phyloP scores from a whole-genome alignment of 2,797 vertebrate species.

The Oreonectes daqikongensis region DNA sequence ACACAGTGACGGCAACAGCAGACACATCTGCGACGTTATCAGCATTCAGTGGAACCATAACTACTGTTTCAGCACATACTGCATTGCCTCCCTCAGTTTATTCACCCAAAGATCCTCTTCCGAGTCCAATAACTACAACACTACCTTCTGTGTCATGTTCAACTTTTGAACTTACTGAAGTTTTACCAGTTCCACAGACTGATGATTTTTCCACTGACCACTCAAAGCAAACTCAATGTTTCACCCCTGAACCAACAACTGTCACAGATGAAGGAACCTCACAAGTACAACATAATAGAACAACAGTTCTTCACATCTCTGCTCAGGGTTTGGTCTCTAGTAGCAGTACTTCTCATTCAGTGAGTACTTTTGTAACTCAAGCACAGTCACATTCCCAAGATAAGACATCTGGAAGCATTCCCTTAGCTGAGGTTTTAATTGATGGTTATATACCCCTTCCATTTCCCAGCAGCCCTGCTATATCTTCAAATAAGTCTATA shows the following conservation, averaged over 20 bases:
- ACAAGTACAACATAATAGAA: background rate
- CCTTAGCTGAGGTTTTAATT: conserved; percentile 13
- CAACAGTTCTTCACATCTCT: background rate
- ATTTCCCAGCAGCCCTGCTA: background rate
- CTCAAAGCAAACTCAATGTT: background rate
- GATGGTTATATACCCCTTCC: background rate
- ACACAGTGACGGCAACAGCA: conserved; percentile 22
- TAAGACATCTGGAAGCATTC: background rate
- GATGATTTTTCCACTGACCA: background rate
- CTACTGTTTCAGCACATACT: conserved; percentile 8
- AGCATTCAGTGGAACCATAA: conserved; percentile 59
- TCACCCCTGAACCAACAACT: background rate
- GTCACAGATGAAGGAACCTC: background rate
- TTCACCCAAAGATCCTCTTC: background rate
- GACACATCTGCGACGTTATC: conserved; percentile 66
- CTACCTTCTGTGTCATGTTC: conserved; percentile 1
- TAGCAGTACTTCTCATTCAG: conserved; percentile 19
- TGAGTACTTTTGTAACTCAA: conserved; percentile 21
- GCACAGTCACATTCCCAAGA: conserved; percentile 19
- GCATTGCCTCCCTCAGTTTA: background rate
- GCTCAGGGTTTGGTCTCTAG: background rate
- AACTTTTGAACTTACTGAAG: background rate
- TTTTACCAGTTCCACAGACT: background rate
- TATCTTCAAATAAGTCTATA: conserved; percentile 18
- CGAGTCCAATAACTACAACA: conserved; percentile 12